Percentiles rank a stretch among this genome's conserved stretches.
These are phyloP conservation scores for mouse (Mus musculus) DNA, from an alignment of 2,113 vertebrate species.

Conservation along the genomic window GRCm39 chr5:114822501-114823000, in stretches of 20 bases:
- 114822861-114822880: not conserved
- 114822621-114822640: not conserved
- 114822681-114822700: accelerated
- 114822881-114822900: not conserved
- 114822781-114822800: not conserved
- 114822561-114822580: not conserved
- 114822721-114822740: not conserved
- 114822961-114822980: not conserved
- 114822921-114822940: not conserved
- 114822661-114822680: accelerated
- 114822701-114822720: not conserved
- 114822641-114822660: not conserved
- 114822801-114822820: not conserved
- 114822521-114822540: not conserved
- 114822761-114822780: not conserved
- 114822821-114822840: too few species aligned
- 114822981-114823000: not conserved
- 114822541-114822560: not conserved
- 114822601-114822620: not conserved
- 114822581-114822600: not conserved
- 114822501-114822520: not conserved
- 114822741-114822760: not conserved
- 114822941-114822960: not conserved
- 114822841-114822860: not conserved
- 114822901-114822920: not conserved